Evolutionary conservation across 2,113 vertebrate species (phyloP), one percentile per base, ranked within the genome.

Genomic region (Oxyruncus cristatus): DNA sequence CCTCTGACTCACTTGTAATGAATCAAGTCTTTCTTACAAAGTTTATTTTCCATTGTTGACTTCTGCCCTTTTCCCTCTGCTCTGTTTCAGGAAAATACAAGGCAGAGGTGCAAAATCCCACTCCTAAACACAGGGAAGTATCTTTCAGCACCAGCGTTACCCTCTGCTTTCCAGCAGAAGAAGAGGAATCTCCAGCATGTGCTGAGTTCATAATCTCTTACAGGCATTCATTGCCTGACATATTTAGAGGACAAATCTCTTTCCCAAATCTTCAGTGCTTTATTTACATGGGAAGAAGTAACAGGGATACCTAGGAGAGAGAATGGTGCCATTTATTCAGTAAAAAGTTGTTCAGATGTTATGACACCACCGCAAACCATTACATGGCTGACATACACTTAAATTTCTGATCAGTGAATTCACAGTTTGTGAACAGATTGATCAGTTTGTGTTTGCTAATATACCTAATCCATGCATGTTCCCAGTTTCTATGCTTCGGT

Each of bases 381-480:
- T 76, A 37, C 2, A 9, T 30, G 59, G 85, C 65, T 30, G 1
- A 77, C n/a, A 82, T 65, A 42, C 41, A 55, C 93, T 80, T 86
- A 35, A 68, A 49, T 94, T 94, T 93, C 78, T 89, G 85, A 73
- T 70, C 61, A 73, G 49, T 67, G 78, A 88, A 61, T 76, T 92
- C 90, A 93, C 70, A 85, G 91, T 79, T 87, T 55, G 37, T 75
- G 91, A 92, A 49, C 81, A 92, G 82, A 84, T 56, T 88, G 90
- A 92, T 97, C 87, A 82, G 79, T 66, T 73, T 47, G 67, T 92
- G 74, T 96, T 95, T 93, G 86, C 71, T 87, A 93, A 95, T 89
- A 59, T 37, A 83, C 53, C 83, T 89, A 97, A 96, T 94, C 94
- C 75, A 67, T 44, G 67, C 66, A 41, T 53, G 23, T 91, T 92